Percentiles rank a stretch among this genome's conserved stretches.
Conservation (phyloP, 2,797 vertebrate species). For the Tangara arthus region DNA sequence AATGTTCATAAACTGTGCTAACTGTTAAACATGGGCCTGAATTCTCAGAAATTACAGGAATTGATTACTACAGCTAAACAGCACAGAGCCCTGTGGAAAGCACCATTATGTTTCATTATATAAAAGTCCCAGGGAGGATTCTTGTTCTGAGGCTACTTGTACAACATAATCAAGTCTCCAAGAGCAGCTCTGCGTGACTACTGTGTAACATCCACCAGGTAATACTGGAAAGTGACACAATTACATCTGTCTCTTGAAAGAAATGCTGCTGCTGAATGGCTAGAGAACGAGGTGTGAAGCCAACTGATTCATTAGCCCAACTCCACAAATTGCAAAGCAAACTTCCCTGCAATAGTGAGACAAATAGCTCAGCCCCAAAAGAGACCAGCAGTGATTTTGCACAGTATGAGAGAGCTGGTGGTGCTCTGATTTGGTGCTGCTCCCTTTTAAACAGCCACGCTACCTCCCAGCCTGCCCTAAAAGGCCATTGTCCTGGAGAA, state of each 20-base stretch:
- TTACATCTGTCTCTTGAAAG: background rate
- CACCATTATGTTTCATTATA: background rate
- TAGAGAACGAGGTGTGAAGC: background rate
- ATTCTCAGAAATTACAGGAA: constrained; percentile 29
- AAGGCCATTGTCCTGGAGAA: background rate
- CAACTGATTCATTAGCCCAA: background rate
- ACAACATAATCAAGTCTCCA: background rate
- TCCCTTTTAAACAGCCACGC: background rate
- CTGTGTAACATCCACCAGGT: background rate
- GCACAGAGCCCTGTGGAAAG: background rate
- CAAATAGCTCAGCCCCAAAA: background rate
- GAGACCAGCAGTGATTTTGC: background rate
- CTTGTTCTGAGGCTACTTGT: constrained; percentile 3
- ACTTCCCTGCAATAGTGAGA: background rate
- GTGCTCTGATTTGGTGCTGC: background rate
- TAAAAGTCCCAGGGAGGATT: background rate
- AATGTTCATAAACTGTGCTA: background rate
- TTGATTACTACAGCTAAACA: background rate
- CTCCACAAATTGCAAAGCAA: background rate
- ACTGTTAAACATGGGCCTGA: background rate
- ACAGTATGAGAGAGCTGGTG: background rate
- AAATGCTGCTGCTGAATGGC: background rate
- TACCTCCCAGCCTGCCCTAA: background rate
- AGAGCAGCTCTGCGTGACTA: background rate
- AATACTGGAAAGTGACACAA: background rate